These are phyloP conservation scores for Morpho deidamia DNA, from an alignment of 2,888 invertebrate species.

Conservation along the genomic window DNA sequence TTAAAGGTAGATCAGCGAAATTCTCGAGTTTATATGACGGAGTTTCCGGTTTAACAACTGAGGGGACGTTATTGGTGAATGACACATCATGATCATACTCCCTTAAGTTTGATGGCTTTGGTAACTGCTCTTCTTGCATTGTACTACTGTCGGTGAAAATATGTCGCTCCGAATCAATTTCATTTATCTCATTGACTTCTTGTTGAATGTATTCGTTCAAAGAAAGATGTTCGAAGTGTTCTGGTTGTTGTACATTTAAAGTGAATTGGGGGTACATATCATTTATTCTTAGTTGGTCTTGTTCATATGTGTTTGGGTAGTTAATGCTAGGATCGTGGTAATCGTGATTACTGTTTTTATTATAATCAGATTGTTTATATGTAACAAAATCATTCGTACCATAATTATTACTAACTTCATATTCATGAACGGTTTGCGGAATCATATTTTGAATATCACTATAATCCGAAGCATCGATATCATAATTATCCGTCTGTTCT, in stretches of 20 bases:
- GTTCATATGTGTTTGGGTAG: slow-evolving; percentile 6
- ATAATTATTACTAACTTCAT: too few relatives aligned
- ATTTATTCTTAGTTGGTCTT: slow-evolving; percentile 3
- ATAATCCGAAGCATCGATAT: neutral
- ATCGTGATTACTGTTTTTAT: neutral
- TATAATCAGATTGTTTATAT: neutral
- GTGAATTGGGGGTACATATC: slow-evolving; percentile 17
- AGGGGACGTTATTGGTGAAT: slow-evolving; percentile 51
- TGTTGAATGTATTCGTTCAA: slow-evolving; percentile 30
- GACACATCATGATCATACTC: slow-evolving; percentile 47
- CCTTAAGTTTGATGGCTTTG: slow-evolving; percentile 52
- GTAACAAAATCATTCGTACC: too few relatives aligned
- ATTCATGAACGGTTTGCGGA: neutral
- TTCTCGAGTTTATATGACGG: slow-evolving; percentile 49
- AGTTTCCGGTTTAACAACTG: slow-evolving; percentile 38
- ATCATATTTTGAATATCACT: neutral
- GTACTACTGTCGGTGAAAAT: slow-evolving; percentile 31
- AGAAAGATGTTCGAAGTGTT: slow-evolving; percentile 29
- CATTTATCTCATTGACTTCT: slow-evolving; percentile 24
- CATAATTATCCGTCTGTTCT: slow-evolving; percentile 4
- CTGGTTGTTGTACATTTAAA: slow-evolving; percentile 32
- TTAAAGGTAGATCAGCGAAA: slow-evolving; percentile 58
- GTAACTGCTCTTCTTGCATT: slow-evolving; percentile 44
- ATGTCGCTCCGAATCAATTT: slow-evolving; percentile 12
- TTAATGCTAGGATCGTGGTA: neutral